phyloP scores from a whole-genome alignment of 2,113 vertebrate species.

The Paratilapia polleni region DNA sequence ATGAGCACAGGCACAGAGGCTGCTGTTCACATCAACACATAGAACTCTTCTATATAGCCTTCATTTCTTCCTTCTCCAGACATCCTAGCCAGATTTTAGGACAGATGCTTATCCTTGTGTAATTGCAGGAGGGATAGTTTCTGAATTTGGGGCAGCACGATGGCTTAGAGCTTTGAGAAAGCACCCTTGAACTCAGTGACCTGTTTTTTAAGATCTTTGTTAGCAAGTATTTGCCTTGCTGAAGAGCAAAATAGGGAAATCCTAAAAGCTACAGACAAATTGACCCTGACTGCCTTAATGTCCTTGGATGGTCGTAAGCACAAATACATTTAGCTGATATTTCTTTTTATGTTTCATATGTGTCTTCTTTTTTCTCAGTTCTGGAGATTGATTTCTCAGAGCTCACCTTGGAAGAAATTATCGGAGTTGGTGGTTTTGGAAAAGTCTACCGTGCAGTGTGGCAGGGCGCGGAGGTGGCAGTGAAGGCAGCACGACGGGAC shows the following conservation, averaged over 20 bases:
- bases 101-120: constrained; percentile 24
- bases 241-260: background rate
- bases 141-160: constrained; percentile 50
- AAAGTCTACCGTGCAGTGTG: constrained; percentile 96
- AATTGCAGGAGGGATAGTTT: constrained; percentile 13
- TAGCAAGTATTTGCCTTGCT: background rate
- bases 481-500: constrained; percentile 96
- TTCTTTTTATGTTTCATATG: background rate
- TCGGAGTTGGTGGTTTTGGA: constrained; percentile 96
- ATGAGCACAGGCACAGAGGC: background rate
- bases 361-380: constrained; percentile 73
- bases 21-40: background rate
- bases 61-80: background rate
- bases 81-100: background rate
- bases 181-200: constrained; percentile 38
- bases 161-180: constrained; percentile 31
- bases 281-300: background rate
- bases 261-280: background rate
- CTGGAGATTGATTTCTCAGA: constrained; percentile 94
- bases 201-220: constrained; percentile 44
- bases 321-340: background rate
- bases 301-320: background rate
- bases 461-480: constrained; percentile 90
- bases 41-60: background rate
- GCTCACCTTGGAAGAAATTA: constrained; percentile 94